Base-by-base conservation (phyloP, 2,888 invertebrate genomes). In the Perithous albicinctus region DNA sequence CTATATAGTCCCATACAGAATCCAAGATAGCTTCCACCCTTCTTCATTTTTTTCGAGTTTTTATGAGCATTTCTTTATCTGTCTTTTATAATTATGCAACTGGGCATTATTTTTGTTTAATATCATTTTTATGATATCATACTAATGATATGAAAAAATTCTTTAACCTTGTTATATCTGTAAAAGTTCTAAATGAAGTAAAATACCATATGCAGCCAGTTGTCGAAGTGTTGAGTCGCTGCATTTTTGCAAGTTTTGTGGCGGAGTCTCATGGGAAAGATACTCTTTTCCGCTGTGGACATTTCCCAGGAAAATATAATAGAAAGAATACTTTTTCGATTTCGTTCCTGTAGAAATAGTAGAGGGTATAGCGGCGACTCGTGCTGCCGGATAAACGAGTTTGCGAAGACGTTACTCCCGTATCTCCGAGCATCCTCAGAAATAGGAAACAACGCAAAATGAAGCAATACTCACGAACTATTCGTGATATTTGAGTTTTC, bases 331-430 rank as follows among this genome's bases (percentile, higher is more conserved):
- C 75, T 80, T 80, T 80, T 80, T 80, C 80, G 80, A 80, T 80
- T 75, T 75, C 80, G 75, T 75, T 75, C 76, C 77, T 72, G 56
- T 56, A 77, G 38, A 20, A 78, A 64, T 32, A 46, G 59, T 54
- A 46, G 72, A 26, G 29, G 51, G 73, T 67, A 67, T 73, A 74
- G 41, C 46, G 48, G 63, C 54, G 69, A 20, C 32, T 70, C 77
- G 82, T 84, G 83, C 80, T 80, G 61, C 73, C 82, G 82, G 83
- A 84, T 86, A 86, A 86, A 87, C 85, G 86, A 86, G 87, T 86
- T 87, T 63, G 77, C 82, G 67, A 64, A 70, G 35, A 54, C 80
- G 64, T 80, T 80, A 64, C 70, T 41, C 63, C 46, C 23, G 23
- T 75, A 56, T 64, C 54, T 56, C 46, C 12, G 46, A 12, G 5